Evolutionary conservation across 2,797 vertebrate species (phyloP).

Genomic region (Sebastes dallii): DNA sequence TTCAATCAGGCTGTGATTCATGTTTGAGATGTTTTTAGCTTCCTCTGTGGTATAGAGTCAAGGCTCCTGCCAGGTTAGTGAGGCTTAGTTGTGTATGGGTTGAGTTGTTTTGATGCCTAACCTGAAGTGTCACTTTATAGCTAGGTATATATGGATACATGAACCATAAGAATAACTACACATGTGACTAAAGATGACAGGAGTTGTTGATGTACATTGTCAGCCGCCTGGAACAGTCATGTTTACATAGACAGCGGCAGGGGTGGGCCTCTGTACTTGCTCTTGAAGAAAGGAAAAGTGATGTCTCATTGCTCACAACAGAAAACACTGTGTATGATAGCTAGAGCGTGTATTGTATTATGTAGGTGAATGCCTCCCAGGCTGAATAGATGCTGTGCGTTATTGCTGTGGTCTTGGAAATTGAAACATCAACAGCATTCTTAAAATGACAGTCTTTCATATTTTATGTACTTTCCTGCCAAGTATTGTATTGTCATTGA

Average conservation of each 20-base stretch:
- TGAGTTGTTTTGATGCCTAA: constrained; percentile 14
- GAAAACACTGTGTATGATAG: neutral
- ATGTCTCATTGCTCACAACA: neutral
- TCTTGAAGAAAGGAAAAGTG: neutral
- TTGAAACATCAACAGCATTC: neutral
- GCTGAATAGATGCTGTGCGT: neutral
- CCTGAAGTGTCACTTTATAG: neutral
- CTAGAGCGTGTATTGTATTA: neutral
- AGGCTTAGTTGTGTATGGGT: constrained; percentile 6
- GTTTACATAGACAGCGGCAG: neutral
- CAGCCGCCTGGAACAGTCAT: neutral
- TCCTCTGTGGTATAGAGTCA: constrained; percentile 4
- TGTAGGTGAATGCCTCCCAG: neutral
- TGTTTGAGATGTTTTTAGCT: constrained; percentile 26
- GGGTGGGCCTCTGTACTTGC: neutral
- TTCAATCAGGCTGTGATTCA: constrained; percentile 32
- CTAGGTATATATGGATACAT: neutral
- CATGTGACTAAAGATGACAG: neutral
- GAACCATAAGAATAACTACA: neutral
- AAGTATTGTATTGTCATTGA: neutral
- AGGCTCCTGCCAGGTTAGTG: constrained; percentile 29
- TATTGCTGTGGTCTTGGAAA: neutral
- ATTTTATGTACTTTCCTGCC: neutral
- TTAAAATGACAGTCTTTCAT: neutral
- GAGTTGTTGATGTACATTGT: neutral